Evolutionary conservation across 2,888 invertebrate genomes (phyloP), one percentile per base, ranked within the genome.

Genomic region (Gnatocerus cornutus): DNA sequence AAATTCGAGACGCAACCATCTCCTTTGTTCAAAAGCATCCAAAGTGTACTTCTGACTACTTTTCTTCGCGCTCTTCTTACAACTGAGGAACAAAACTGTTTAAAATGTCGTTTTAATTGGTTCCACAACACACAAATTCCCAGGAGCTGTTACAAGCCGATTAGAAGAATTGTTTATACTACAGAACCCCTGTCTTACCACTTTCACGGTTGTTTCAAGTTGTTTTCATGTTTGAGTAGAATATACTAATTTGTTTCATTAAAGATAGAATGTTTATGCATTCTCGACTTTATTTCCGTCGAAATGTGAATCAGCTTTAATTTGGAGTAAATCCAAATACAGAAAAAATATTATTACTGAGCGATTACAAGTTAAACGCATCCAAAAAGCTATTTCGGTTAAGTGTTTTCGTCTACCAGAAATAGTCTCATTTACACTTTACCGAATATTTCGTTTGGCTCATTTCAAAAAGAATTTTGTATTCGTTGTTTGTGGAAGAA

Each of bases 291-390:
- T 41, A 39, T 39, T 55, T 55, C 41, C 39, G 39, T 43, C 43
- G 50, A 56, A 16, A 21, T 21, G 21, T 43, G 56, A 56, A 56
- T 56, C 43, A 50, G 39, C 16, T 46, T 43, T 43, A 56, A 43
- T 56, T 43, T 56, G 56, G 56, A 56, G 10, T 41, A 10, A 43
- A 43, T 56, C 56, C 56, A 56, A 56, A 56, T 41, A 41, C 56
- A 56, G 56, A 41, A 43, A 13, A 41, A 41, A 9, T 33, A 21
- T 46, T 16, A 56, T 56, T 12, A 56, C 14, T 43, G 43, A 56
- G 16, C 56, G 41, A 41, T 56, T 56, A 50, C 56, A 56, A n/a
- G 56, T 13, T 30, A 53, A 53, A 56, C 41, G 41, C 12, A 56
- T 41, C 12, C 33, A 55, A 39, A 55, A 46, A 16, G 7, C 46